A percentile compares a stretch with the other conserved stretches of the same genome.
Conservation (phyloP, 2,888 invertebrate genomes). For the Thereva unica region DNA sequence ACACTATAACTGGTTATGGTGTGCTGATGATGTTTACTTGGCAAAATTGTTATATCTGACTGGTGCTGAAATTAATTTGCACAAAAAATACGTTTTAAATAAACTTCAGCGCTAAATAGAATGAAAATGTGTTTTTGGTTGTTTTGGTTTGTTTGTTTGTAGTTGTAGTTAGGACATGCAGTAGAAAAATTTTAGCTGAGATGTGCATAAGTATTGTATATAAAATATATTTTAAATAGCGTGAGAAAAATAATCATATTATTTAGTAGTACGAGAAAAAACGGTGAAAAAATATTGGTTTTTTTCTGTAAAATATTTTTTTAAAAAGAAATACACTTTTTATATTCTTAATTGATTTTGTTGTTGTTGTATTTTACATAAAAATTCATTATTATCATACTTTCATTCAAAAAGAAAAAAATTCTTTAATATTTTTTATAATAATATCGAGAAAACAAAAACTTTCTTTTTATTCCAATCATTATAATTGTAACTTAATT, state of each 20-base stretch:
- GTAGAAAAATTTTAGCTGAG: neutral
- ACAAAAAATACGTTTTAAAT: conserved; percentile 11
- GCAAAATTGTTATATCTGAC: conserved; percentile 38
- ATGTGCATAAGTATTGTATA: conserved; percentile 9
- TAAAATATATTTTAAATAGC: no score
- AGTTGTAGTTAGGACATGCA: conserved; percentile 7
- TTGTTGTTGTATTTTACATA: no score
- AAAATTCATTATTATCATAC: no score
- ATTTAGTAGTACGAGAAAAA: no score
- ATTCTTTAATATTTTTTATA: no score
- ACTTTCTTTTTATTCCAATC: conserved; percentile 24
- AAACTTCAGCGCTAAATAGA: neutral
- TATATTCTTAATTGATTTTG: no score
- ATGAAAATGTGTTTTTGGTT: neutral
- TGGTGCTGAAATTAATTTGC: conserved; percentile 39
- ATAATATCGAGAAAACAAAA: no score
- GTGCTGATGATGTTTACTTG: conserved; percentile 40
- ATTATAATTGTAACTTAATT: conserved; percentile 3
- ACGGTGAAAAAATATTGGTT: no score
- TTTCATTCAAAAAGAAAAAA: no score
- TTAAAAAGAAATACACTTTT: no score
- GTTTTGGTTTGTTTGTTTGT: neutral
- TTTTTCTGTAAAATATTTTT: no score
- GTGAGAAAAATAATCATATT: no score
- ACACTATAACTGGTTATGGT: conserved; percentile 39